Conservation (phyloP, 2,113 vertebrate genomes). For the Thunnus maccoyii region DNA sequence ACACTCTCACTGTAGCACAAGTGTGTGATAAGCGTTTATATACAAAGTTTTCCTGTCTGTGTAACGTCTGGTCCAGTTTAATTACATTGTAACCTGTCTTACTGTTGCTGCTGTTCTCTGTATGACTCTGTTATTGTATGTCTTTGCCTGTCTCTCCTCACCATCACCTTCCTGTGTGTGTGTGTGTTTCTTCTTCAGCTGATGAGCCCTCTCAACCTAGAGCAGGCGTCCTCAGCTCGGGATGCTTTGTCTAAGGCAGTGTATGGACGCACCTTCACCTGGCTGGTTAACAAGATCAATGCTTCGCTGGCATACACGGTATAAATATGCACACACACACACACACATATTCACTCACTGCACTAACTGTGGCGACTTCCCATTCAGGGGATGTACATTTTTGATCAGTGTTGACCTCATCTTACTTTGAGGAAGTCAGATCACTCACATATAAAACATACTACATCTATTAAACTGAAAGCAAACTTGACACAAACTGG, state of each 20-base stretch:
- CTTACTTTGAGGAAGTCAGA: too few relatives aligned
- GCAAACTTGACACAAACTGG: not conserved
- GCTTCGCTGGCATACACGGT: constrained; percentile 92
- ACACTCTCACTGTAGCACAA: constrained; percentile 17
- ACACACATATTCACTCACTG: constrained; percentile 9
- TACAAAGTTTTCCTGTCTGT: constrained; percentile 54
- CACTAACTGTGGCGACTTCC: too few relatives aligned
- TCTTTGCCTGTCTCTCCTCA: not conserved
- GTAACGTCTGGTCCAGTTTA: constrained; percentile 40
- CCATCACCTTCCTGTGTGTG: not conserved
- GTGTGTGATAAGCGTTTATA: constrained; percentile 47
- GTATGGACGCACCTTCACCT: constrained; percentile 96
- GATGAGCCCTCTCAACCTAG: constrained; percentile 94
- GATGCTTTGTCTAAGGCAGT: constrained; percentile 95
- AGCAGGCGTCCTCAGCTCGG: constrained; percentile 93
- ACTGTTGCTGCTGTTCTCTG: not conserved
- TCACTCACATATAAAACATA: too few relatives aligned
- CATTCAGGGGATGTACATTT: too few relatives aligned
- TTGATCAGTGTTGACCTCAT: too few relatives aligned
- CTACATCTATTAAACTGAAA: not conserved
- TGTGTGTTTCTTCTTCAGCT: constrained; percentile 81
- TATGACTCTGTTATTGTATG: constrained; percentile 19
- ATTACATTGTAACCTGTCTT: constrained; percentile 34
- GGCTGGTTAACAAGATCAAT: constrained; percentile 98
- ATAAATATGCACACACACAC: constrained; percentile 30